Conservation (phyloP, 2,113 vertebrate species). For the Gasterosteus nipponicus region DNA sequence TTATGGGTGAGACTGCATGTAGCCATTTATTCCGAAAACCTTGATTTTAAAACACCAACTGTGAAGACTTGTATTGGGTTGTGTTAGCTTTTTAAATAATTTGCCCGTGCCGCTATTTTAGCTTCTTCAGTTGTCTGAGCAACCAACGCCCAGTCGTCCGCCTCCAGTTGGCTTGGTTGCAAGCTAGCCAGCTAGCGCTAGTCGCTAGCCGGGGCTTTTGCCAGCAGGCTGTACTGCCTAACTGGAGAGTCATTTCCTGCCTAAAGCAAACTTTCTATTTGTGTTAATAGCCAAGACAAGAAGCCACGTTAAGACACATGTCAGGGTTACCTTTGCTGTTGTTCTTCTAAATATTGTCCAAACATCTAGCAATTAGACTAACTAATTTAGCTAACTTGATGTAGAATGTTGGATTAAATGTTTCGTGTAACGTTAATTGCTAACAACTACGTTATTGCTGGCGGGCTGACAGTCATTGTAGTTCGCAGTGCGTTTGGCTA, state of each 20-base stretch:
- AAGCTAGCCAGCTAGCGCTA: constrained; percentile 57
- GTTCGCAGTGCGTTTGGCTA: not conserved
- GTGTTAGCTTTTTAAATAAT: not conserved
- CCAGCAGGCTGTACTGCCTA: constrained; percentile 49
- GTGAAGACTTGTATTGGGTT: not conserved
- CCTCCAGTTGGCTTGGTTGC: constrained; percentile 61
- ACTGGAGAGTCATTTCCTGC: constrained; percentile 77
- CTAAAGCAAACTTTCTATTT: constrained; percentile 33
- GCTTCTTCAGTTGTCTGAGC: constrained; percentile 71
- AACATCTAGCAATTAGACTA: constrained; percentile 22
- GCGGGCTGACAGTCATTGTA: not conserved
- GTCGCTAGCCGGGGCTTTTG: constrained; percentile 41
- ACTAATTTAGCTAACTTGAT: constrained; percentile 15
- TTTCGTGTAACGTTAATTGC: constrained; percentile 18
- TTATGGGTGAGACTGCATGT: constrained; percentile 80
- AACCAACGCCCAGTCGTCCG: constrained; percentile 80
- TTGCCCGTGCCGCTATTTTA: constrained; percentile 30
- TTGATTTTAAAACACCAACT: not conserved
- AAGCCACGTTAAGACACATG: not conserved
- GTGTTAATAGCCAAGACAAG: not conserved
- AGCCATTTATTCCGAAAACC: not conserved
- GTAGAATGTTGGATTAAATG: constrained; percentile 34
- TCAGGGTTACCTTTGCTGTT: not conserved
- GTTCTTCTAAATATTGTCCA: not conserved
- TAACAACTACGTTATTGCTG: constrained; percentile 9